Evolutionary conservation across 2,797 vertebrate genomes (phyloP), one percentile per base, ranked within the genome.

Genomic region (Silurus lanzhouensis): DNA sequence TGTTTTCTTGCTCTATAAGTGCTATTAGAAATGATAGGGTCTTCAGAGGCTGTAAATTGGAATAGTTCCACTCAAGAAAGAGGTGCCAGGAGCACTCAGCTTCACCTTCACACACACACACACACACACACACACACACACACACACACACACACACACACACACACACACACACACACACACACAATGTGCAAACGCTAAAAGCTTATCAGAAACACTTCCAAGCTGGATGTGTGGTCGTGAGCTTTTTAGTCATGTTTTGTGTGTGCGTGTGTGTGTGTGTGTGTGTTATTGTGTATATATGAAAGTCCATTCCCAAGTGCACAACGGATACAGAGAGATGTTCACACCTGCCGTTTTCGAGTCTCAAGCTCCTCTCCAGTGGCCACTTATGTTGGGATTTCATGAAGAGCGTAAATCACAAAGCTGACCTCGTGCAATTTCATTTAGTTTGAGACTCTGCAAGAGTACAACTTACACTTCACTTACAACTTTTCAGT

Each of bases 21-120:
- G 82, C 86, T 87, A 87, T 87, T 84, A 87, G 77, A 87, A 87
- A 87, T 87, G 77, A 87, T 84, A 68, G 86, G 86, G 77, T 84
- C 83, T 76, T 87, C 82, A 84, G 82, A 75, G 12, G 70, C 82
- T 81, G 78, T 25, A 84, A 87, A 84, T 81, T 84, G 86, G 71
- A 67, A 81, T 81, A 87, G 86, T 84, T 87, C 77, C 82, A 84
- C 77, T 84, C 86, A 87, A 79, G 77, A 68, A 87, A 87, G 77
- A 81, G 81, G 46, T 66, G 68, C 61, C 82, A 80, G n/a, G 68
- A 87, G 67, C 48, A 72, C 83, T 84, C 70, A 81, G 27, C 58
- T 74, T 81, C 70, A 84, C 58, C 61, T 79, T 57, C 38, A 60
- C 20, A 52, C 61, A 67, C 52, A 81, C 77, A 25, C 77, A 61